Evolutionary conservation across 2,888 invertebrate genomes (phyloP).

Genomic region (Nephrotoma guestfalica): DNA sequence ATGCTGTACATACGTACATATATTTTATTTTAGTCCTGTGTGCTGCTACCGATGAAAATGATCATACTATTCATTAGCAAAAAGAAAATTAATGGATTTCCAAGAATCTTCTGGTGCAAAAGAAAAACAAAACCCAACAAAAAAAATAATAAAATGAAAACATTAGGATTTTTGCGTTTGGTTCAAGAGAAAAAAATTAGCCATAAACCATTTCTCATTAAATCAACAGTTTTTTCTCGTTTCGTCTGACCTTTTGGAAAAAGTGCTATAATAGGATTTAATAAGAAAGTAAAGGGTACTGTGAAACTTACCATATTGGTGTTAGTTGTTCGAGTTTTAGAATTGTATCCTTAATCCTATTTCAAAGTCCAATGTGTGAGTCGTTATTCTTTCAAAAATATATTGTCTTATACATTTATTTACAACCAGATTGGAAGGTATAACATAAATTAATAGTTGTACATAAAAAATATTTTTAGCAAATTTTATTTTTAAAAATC

Average conservation of each 20-base stretch:
- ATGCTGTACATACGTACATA: background rate
- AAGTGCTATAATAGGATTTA: background rate
- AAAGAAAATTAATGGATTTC: background rate
- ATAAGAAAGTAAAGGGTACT: too few species aligned
- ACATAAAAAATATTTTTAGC: too few species aligned
- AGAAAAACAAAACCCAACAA: background rate
- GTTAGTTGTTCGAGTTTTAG: too few species aligned
- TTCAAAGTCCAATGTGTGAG: too few species aligned
- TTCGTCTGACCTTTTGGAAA: background rate
- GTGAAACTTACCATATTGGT: too few species aligned
- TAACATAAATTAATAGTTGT: too few species aligned
- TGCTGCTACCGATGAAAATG: background rate
- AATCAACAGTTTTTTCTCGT: background rate
- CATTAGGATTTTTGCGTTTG: background rate
- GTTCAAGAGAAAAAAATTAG: background rate
- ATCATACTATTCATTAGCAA: background rate
- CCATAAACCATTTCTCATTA: background rate
- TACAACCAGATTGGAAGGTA: too few species aligned
- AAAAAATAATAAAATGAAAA: background rate
- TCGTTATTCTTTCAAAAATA: too few species aligned
- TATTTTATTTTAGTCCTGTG: background rate
- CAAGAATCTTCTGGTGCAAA: background rate
- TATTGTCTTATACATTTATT: too few species aligned
- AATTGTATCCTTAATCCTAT: too few species aligned
- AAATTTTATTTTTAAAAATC: too few species aligned